These are phyloP conservation scores for Pomatostomus ruficeps DNA, from an alignment of 2,113 vertebrate genomes.

Conservation along the genomic window DNA sequence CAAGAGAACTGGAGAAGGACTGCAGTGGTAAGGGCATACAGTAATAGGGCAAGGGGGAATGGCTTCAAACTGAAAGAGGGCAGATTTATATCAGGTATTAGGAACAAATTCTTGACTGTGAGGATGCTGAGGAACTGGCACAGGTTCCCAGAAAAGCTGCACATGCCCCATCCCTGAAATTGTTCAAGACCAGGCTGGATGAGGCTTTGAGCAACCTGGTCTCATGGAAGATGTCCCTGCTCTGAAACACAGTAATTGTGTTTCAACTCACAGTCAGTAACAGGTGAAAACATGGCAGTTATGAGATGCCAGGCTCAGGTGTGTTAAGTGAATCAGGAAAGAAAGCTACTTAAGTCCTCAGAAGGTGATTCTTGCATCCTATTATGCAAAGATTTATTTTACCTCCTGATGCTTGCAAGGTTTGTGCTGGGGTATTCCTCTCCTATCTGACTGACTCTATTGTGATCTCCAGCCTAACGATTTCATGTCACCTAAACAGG, in stretches of 20 bases:
- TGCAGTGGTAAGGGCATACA: not conserved
- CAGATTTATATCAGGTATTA: not conserved
- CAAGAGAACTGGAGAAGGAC: not conserved
- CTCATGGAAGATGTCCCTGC: not conserved
- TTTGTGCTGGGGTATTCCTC: not conserved
- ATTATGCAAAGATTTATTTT: not conserved
- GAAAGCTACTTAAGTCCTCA: not conserved
- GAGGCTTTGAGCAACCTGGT: not conserved
- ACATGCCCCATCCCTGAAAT: not conserved
- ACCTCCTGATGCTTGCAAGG: not conserved
- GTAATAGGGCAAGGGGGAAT: not conserved
- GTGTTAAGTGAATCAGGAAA: not conserved
- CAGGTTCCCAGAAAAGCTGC: not conserved
- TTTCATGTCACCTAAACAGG: not conserved
- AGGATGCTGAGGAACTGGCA: not conserved
- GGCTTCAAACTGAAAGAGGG: not conserved
- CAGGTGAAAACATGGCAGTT: not conserved
- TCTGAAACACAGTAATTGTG: not conserved
- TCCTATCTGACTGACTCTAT: not conserved
- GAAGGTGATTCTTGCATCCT: not conserved
- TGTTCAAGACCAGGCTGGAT: not conserved
- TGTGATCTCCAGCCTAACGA: not conserved
- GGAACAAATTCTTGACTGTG: not conserved
- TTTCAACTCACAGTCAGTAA: not conserved
- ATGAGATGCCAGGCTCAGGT: not conserved